A percentile compares a stretch with the other conserved stretches of the same genome.
Evolutionary conservation across 2,113 vertebrate genomes (phyloP).

Genomic region (Perognathus longimembris): DNA sequence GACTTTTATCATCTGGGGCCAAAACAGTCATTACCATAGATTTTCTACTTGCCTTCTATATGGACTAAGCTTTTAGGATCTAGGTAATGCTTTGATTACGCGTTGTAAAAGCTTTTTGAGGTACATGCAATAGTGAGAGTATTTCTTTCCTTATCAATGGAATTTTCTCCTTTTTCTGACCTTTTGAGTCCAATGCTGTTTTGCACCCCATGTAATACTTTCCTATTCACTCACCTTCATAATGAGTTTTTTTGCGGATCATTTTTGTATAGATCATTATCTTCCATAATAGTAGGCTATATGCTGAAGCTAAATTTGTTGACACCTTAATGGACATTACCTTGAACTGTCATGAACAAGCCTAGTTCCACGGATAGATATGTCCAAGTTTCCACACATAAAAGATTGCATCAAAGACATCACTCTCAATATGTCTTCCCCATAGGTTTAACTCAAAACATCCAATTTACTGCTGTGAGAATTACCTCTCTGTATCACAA

Average conservation of each 20-base stretch:
- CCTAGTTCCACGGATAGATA: not conserved
- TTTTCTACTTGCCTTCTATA: conserved; percentile 61
- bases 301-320: not conserved
- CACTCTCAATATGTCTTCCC: not conserved
- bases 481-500: not conserved
- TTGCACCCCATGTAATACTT: not conserved
- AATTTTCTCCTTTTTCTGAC: not conserved
- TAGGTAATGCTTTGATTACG: conserved; percentile 27
- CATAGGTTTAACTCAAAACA: not conserved
- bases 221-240: not conserved
- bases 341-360: not conserved
- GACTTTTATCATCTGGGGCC: conserved; percentile 30
- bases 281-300: not conserved
- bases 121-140: conserved; percentile 2
- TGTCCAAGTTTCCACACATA: not conserved
- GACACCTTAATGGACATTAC: not conserved
- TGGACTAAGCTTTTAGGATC: conserved; percentile 53
- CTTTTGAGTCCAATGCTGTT: not conserved
- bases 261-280: not conserved
- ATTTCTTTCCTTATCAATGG: not conserved
- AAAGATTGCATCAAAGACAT: not conserved
- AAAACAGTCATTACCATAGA: conserved; percentile 63
- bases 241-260: not conserved
- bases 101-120: not conserved
- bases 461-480: not conserved